These are phyloP conservation scores for Busseola fusca DNA, from an alignment of 2,888 invertebrate genomes.

Conservation along the genomic window DNA sequence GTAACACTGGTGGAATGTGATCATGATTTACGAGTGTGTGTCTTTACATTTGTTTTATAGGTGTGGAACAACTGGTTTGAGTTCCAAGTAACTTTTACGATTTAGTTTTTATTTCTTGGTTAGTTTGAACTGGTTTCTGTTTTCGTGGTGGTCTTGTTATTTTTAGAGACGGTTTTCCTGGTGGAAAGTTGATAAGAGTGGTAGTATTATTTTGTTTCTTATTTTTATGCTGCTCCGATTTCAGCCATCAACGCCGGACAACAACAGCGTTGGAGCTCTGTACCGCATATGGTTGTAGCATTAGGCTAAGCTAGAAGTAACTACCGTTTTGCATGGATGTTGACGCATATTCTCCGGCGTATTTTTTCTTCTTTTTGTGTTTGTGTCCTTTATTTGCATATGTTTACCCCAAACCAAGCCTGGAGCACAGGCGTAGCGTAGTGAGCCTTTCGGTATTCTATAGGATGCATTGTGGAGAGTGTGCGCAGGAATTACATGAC, in stretches of 20 bases:
- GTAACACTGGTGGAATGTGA: conserved; percentile 57
- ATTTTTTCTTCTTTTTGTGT: too few species aligned
- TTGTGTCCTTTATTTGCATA: too few species aligned
- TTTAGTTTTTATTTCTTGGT: conserved; percentile 8
- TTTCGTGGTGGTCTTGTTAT: neutral
- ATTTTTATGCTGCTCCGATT: neutral
- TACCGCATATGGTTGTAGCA: neutral
- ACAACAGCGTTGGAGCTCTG: neutral
- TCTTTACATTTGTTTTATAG: conserved; percentile 46
- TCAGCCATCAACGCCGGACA: neutral
- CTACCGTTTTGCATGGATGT: neutral
- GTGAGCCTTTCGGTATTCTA: too few species aligned
- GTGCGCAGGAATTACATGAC: too few species aligned
- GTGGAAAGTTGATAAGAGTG: neutral
- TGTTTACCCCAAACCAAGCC: too few species aligned
- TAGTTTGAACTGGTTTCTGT: conserved; percentile 8
- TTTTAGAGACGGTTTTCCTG: neutral
- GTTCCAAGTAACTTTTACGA: conserved; percentile 26
- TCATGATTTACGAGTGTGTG: conserved; percentile 56
- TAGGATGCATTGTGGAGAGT: too few species aligned
- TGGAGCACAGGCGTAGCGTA: too few species aligned
- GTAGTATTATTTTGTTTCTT: neutral
- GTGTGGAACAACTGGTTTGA: conserved; percentile 43
- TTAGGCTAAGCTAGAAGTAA: neutral
- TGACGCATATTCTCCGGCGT: neutral